phyloP scores from a whole-genome alignment of 2,888 invertebrate species.

The Pasiphila rectangulata region DNA sequence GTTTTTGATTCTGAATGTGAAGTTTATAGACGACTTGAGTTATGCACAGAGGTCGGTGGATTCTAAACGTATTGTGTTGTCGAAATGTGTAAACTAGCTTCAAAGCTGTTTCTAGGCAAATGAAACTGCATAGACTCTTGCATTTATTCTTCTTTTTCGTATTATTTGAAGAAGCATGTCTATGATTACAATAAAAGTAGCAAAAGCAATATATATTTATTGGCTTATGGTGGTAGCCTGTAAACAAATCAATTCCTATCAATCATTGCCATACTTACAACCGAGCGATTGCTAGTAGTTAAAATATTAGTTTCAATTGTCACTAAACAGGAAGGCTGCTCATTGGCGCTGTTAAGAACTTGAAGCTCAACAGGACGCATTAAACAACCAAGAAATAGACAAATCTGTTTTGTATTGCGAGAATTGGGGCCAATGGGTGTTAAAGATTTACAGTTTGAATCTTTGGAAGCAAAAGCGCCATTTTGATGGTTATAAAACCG shows the following conservation, averaged over 20 bases:
- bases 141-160: background rate
- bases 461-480: constrained; percentile 16
- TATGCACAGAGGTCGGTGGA: background rate
- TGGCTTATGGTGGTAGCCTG: no score
- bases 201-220: no score
- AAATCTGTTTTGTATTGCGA: constrained; percentile 29
- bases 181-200: no score
- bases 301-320: constrained; percentile 35
- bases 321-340: constrained; percentile 44
- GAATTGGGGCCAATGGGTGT: constrained; percentile 17
- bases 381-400: constrained; percentile 20
- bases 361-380: constrained; percentile 30
- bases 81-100: no score
- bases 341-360: constrained; percentile 34
- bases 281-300: constrained; percentile 18
- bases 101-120: constrained; percentile 1
- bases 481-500: constrained; percentile 25
- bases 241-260: constrained; percentile 18
- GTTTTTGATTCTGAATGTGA: constrained; percentile 1
- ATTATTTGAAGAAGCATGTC: no score
- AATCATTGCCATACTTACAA: constrained; percentile 3
- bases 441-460: constrained; percentile 14
- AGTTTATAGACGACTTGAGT: constrained; percentile 4
- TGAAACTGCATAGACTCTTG: background rate
- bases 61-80: no score